Evolutionary conservation across 2,888 invertebrate species (phyloP), one percentile per base, ranked within the genome.

Genomic region (Seira ritae): DNA sequence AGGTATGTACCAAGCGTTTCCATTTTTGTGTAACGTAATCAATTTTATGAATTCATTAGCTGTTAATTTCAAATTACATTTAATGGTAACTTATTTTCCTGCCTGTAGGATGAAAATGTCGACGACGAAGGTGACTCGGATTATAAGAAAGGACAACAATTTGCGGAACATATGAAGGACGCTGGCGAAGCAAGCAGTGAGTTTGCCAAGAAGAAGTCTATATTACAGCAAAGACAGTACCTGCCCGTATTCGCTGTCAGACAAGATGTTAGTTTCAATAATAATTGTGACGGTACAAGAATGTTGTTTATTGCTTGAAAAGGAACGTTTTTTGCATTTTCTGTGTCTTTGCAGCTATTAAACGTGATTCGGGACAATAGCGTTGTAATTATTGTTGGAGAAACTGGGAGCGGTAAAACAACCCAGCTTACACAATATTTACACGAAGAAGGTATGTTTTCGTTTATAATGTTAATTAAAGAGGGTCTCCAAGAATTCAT

Each of bases 381-480:
- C 85, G 96, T 99, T 1, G 96, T 98, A 6, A 96, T 98, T 88
- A 97, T 99, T 89, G 98, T 99, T 0, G 95, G 96, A 88, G 97
- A 97, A 91, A 98, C 97, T 0, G 98, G 98, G 55, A 97, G 96
- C 89, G 98, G 98, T 17, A 99, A 99, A 91, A 99, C 99, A 0
- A 99, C 99, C 0, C 99, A 99, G 90, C 92, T 99, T 55, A 98
- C 98, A 0, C 99, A 99, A 91, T 99, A 98, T 91, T 92, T 99
- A 0, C 97, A 98, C 90, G 99, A 99, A 91, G 98, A 98, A 89
- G 99, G 99, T 87, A 71, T 65, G 22, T 67, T 22, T 31, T 19
- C 31, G n/a, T 24, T 17, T 37, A 1, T 20, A 37, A 2, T 20
- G 46, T 37, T n/a, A n/a, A n/a, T n/a, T n/a, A n/a, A n/a, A n/a